These are phyloP conservation scores for Pyrgilauda ruficollis DNA, from an alignment of 2,113 vertebrate species.

Conservation along the genomic window DNA sequence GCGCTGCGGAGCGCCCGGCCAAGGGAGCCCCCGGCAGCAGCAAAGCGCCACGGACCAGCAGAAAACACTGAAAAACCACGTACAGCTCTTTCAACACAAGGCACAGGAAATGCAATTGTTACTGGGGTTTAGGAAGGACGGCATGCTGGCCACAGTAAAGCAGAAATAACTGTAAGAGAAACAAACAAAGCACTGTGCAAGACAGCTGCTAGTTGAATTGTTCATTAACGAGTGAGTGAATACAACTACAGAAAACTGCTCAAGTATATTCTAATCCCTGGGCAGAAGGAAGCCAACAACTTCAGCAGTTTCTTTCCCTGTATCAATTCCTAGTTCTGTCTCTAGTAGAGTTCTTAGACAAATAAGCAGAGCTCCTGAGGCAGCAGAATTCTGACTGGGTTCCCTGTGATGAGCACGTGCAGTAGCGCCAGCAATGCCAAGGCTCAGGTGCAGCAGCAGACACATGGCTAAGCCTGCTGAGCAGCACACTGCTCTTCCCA, in stretches of 20 bases:
- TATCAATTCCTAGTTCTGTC: not conserved
- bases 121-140: not conserved
- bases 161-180: not conserved
- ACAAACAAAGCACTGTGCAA: not conserved
- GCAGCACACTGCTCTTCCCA: not conserved
- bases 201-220: not conserved
- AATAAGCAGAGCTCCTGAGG: not conserved
- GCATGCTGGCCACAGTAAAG: not conserved
- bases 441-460: not conserved
- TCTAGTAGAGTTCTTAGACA: not conserved
- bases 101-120: not conserved
- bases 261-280: not conserved
- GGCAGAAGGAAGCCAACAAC: not conserved
- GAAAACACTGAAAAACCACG: not conserved
- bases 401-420: fast-evolving
- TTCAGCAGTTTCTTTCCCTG: not conserved
- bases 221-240: not conserved
- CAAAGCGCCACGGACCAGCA: not conserved
- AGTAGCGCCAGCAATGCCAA: not conserved
- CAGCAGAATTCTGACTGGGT: not conserved
- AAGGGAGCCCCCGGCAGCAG: not conserved
- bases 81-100: not conserved
- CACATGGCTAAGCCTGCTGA: not conserved
- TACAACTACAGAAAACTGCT: not conserved
- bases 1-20: fast-evolving